Conservation (phyloP, 2,797 vertebrate genomes). For the Australoheros facetus region DNA sequence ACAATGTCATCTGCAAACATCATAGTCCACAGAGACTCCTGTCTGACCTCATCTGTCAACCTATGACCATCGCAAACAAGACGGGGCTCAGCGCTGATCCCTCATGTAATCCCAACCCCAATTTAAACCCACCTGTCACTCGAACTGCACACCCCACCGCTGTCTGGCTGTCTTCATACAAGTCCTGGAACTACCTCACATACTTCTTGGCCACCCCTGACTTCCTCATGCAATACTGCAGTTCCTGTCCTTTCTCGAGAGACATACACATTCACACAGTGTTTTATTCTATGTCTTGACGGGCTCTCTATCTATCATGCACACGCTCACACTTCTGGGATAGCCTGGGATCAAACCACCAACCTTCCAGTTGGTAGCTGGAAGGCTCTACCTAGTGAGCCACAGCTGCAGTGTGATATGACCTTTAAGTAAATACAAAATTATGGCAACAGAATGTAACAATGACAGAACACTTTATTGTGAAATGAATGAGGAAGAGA, state of each 20-base stretch:
- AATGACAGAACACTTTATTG: not conserved
- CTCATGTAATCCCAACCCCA: not conserved
- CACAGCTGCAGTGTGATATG: not conserved
- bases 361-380: not conserved
- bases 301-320: not conserved
- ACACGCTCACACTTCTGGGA: not conserved
- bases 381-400: not conserved
- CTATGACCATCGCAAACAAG: not conserved
- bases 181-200: too few relatives aligned
- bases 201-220: too few relatives aligned
- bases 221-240: not conserved
- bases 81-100: not conserved
- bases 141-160: not conserved
- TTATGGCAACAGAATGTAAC: not conserved
- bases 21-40: not conserved
- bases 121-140: not conserved
- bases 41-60: not conserved
- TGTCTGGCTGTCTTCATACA: not conserved
- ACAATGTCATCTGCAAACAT: not conserved
- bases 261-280: not conserved
- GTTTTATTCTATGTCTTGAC: not conserved
- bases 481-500: not conserved
- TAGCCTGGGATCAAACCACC: not conserved
- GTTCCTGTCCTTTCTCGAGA: not conserved
- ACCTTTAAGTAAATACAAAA: not conserved